Evolutionary conservation across 2,888 invertebrate genomes (phyloP).

Genomic region (Drosophila niveifrons): DNA sequence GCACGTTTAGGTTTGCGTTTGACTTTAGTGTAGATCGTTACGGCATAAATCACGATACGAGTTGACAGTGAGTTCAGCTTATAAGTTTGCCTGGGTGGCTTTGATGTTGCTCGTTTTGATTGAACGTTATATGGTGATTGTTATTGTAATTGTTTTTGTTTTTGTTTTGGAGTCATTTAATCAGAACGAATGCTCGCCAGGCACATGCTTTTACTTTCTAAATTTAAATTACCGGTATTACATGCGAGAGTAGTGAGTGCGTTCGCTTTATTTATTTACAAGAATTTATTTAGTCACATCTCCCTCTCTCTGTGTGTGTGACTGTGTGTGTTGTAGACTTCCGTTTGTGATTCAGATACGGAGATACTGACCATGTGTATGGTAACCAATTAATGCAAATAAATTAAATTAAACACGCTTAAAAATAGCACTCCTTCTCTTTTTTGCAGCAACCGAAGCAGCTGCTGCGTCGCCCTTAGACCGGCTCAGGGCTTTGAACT

Average conservation of each 20-base stretch:
- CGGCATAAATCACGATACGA: slow-evolving; percentile 70
- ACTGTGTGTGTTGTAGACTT: slow-evolving; percentile 45
- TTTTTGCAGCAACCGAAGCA: slow-evolving; percentile 29
- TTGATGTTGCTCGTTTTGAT: slow-evolving; percentile 11
- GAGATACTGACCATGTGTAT: slow-evolving; percentile 8
- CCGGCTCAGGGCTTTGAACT: slow-evolving; percentile 67
- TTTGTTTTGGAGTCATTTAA: slow-evolving; percentile 45
- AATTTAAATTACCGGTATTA: slow-evolving; percentile 72
- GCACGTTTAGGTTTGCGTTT: slow-evolving; percentile 31
- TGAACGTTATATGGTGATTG: slow-evolving; percentile 12
- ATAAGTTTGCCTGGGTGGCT: slow-evolving; percentile 18
- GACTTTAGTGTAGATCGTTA: slow-evolving; percentile 29
- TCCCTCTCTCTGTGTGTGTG: slow-evolving; percentile 18
- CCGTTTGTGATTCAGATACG: slow-evolving; percentile 64
- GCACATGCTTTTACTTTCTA: slow-evolving; percentile 75
- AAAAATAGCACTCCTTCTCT: slow-evolving; percentile 64
- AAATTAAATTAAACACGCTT: slow-evolving; percentile 69
- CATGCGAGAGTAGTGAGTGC: slow-evolving; percentile 26
- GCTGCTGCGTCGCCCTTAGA: slow-evolving; percentile 58
- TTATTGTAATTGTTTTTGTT: slow-evolving; percentile 4
- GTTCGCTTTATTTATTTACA: slow-evolving; percentile 51
- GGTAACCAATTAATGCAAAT: slow-evolving; percentile 64
- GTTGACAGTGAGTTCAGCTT: slow-evolving; percentile 53
- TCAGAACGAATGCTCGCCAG: slow-evolving; percentile 35
- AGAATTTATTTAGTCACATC: slow-evolving; percentile 66